Conservation (phyloP, 2,113 vertebrate genomes). For the Eublepharis macularius region DNA sequence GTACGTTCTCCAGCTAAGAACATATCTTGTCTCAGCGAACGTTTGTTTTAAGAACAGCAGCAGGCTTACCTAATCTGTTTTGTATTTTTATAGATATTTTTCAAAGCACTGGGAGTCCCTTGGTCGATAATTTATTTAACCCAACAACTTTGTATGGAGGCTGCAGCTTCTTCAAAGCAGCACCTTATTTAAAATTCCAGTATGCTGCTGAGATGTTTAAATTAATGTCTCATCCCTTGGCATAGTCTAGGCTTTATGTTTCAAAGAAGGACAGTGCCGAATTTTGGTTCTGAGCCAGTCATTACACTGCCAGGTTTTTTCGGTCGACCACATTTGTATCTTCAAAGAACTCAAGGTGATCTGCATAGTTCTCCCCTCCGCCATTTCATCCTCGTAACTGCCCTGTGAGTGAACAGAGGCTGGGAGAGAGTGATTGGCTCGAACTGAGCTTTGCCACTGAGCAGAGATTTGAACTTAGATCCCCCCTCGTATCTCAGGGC, state of each 20-base stretch:
- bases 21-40: slow-evolving; percentile 18
- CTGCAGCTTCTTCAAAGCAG: slow-evolving; percentile 40
- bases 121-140: slow-evolving; percentile 50
- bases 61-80: slow-evolving; percentile 10
- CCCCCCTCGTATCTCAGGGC: too few relatives aligned
- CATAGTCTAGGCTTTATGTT: slow-evolving; percentile 8
- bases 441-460: too few relatives aligned
- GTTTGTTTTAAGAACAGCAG: slow-evolving; percentile 40
- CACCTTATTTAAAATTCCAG: slow-evolving; percentile 24
- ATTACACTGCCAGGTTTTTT: not conserved
- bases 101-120: slow-evolving; percentile 3
- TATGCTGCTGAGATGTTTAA: slow-evolving; percentile 25
- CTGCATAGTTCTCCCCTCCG: too few relatives aligned
- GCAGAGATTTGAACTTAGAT: too few relatives aligned
- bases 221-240: not conserved
- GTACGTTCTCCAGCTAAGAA: slow-evolving; percentile 37
- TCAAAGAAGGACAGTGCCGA: not conserved
- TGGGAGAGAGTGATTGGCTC: too few relatives aligned
- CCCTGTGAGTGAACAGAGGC: too few relatives aligned
- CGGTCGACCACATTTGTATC: too few relatives aligned
- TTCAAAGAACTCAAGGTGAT: too few relatives aligned
- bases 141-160: slow-evolving; percentile 4
- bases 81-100: slow-evolving; percentile 19
- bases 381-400: too few relatives aligned
- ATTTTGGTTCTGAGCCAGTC: not conserved